Percentiles rank a stretch among this genome's conserved stretches.
phyloP scores from a whole-genome alignment of 2,888 invertebrate genomes.

The Allolobophora icterica region DNA sequence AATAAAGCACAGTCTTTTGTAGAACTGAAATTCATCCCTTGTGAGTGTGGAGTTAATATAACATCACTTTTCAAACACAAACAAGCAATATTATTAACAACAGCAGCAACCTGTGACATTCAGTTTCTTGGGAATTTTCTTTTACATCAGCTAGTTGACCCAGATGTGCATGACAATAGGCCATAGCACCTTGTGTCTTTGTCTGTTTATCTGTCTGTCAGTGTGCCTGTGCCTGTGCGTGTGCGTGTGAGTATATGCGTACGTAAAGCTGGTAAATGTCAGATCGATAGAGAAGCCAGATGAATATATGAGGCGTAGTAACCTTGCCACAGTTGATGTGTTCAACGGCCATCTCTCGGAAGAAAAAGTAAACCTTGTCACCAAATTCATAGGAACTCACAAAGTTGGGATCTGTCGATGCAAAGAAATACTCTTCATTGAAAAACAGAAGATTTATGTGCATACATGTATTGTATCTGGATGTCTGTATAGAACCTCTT shows the following conservation, averaged over 20 bases:
- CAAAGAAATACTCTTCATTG: background rate
- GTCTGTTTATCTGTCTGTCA: too few relatives aligned
- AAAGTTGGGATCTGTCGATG: constrained; percentile 73
- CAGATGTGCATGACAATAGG: background rate
- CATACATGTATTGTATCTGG: background rate
- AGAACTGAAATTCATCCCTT: too few relatives aligned
- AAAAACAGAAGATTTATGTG: too few relatives aligned
- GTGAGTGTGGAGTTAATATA: background rate
- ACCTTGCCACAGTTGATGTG: constrained; percentile 93
- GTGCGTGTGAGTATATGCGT: background rate
- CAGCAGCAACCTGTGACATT: background rate
- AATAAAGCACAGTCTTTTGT: too few relatives aligned
- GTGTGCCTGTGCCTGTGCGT: background rate
- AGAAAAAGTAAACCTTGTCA: constrained; percentile 86
- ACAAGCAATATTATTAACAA: background rate
- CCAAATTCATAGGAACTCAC: constrained; percentile 89
- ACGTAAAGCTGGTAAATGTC: background rate
- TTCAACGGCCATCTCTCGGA: constrained; percentile 89
- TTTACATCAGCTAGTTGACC: background rate
- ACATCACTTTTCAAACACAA: background rate
- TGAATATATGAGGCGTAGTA: constrained; percentile 54
- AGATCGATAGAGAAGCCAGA: background rate
- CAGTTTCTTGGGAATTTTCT: background rate
- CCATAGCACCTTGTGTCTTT: too few relatives aligned
- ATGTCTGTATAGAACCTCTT: background rate